These are phyloP conservation scores for Stegastes partitus DNA, from an alignment of 2,113 vertebrate genomes.

Conservation along the genomic window DNA sequence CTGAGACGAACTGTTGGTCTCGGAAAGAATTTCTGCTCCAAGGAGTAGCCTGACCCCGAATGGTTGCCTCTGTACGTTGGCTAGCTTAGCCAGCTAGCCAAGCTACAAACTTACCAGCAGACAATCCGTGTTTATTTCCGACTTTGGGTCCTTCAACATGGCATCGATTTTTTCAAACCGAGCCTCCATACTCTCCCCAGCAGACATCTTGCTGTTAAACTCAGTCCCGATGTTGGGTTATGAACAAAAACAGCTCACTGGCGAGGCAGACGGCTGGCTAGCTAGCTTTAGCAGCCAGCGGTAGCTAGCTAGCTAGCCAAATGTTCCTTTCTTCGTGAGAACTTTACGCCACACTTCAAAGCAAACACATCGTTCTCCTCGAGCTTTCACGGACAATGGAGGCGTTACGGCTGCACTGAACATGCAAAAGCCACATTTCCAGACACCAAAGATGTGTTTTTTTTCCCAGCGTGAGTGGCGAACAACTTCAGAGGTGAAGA, in stretches of 20 bases:
- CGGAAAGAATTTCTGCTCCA: constrained; percentile 61
- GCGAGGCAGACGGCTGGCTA: constrained; percentile 68
- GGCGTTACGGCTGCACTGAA: constrained; percentile 54
- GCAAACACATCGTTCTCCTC: constrained; percentile 73
- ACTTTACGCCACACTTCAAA: constrained; percentile 75
- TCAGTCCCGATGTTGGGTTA: constrained; percentile 51
- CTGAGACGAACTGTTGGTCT: constrained; percentile 53
- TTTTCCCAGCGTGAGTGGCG: constrained; percentile 47
- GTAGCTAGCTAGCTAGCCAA: constrained; percentile 82
- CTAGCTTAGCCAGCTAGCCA: constrained; percentile 50
- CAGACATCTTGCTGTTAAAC: constrained; percentile 88
- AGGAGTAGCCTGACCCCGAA: constrained; percentile 71
- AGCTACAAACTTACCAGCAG: constrained; percentile 92
- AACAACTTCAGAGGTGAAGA: constrained; percentile 74
- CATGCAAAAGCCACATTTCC: constrained; percentile 79
- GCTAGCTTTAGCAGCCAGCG: constrained; percentile 74
- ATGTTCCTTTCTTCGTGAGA: constrained; percentile 79
- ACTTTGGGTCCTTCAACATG: constrained; percentile 96
- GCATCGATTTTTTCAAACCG: constrained; percentile 98
- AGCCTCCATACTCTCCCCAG: constrained; percentile 92
- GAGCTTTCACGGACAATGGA: constrained; percentile 57
- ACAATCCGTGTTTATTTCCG: constrained; percentile 98
- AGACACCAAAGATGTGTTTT: constrained; percentile 39
- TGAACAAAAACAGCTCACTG: constrained; percentile 66
- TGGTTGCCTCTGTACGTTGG: constrained; percentile 51